Conservation (phyloP, 1,140 invertebrate species). For the Cotesia glomerata region DNA sequence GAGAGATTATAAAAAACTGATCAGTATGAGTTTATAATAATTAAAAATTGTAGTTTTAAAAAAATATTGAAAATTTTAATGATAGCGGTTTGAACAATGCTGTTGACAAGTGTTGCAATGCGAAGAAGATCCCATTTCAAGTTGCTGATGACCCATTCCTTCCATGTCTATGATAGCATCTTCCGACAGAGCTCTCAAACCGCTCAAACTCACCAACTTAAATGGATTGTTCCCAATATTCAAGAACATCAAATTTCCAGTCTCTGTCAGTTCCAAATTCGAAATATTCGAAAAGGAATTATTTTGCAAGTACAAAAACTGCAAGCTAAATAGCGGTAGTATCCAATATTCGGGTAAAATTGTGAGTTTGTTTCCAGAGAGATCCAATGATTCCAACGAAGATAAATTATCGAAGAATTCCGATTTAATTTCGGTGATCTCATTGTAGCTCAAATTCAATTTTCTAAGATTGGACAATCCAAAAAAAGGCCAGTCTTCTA, state of each 20-base stretch:
- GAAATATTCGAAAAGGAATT: neutral
- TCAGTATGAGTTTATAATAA: too few relatives aligned
- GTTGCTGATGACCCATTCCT: neutral
- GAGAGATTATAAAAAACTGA: too few relatives aligned
- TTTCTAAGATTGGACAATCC: neutral
- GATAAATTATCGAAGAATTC: neutral
- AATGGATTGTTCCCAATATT: constrained; percentile 26
- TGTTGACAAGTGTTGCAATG: too few relatives aligned
- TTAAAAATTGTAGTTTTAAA: too few relatives aligned
- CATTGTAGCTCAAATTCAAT: neutral
- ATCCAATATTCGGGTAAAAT: neutral
- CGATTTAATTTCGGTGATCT: neutral
- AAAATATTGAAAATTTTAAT: too few relatives aligned
- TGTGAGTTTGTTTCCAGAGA: neutral
- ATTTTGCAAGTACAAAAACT: neutral
- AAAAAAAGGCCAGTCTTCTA: neutral
- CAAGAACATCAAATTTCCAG: constrained; percentile 19
- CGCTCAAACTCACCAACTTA: neutral
- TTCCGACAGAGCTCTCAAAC: neutral
- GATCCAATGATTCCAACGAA: neutral
- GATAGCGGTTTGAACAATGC: too few relatives aligned
- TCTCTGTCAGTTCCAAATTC: constrained; percentile 16
- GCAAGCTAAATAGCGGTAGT: neutral
- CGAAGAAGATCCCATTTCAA: too few relatives aligned
- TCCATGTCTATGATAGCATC: neutral